Evolutionary conservation across 2,888 invertebrate genomes (phyloP).

Genomic region (Tetropium fuscum): DNA sequence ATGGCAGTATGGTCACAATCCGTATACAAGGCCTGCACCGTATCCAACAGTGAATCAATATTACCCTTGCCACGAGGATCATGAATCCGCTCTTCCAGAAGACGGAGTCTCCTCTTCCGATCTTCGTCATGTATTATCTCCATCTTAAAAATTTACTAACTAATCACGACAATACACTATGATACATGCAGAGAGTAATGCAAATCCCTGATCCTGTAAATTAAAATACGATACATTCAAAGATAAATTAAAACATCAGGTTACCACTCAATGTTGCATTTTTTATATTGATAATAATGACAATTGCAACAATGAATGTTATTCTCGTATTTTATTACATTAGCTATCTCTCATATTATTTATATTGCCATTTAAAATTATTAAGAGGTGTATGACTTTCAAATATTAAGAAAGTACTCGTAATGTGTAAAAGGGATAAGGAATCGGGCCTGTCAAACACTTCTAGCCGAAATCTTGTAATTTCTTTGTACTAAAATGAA

Average conservation of each 20-base stretch:
- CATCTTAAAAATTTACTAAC: constrained; percentile 66
- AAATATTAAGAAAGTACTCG: constrained; percentile 1
- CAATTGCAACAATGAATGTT: not conserved
- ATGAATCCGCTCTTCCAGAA: constrained; percentile 86
- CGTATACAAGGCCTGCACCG: constrained; percentile 93
- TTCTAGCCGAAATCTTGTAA: constrained; percentile 14
- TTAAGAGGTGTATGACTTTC: not conserved
- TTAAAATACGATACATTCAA: not conserved
- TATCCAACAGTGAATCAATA: constrained; percentile 94
- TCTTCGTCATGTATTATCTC: constrained; percentile 81
- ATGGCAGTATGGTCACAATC: constrained; percentile 98
- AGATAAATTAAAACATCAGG: constrained; percentile 9
- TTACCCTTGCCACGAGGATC: constrained; percentile 91
- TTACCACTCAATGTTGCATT: constrained; percentile 4
- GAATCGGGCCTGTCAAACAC: constrained; percentile 14
- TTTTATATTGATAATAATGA: constrained; percentile 7
- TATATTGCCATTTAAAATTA: no score
- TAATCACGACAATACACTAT: constrained; percentile 20
- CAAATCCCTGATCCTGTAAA: constrained; percentile 15
- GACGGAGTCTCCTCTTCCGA: constrained; percentile 80
- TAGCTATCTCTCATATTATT: no score
- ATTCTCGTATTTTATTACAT: not conserved
- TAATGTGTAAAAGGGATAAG: not conserved
- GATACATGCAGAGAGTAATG: constrained; percentile 13
- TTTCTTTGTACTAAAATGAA: constrained; percentile 25